Percentiles rank a stretch among this genome's conserved stretches.
These are phyloP conservation scores for Helostoma temminkii DNA, from an alignment of 2,797 vertebrate species.

Conservation along the genomic window DNA sequence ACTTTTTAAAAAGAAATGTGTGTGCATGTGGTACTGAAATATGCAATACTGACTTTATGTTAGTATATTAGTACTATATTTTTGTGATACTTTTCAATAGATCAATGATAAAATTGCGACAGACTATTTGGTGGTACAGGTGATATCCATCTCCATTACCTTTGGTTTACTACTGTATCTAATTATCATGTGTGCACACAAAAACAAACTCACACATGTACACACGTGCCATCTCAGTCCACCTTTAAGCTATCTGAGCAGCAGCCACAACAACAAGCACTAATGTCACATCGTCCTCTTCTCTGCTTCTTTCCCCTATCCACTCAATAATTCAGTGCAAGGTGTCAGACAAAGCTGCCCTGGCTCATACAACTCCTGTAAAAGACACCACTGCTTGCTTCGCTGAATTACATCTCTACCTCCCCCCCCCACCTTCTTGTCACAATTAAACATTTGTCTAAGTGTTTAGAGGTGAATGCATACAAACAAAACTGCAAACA, in stretches of 20 bases:
- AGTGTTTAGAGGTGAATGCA: conserved; percentile 67
- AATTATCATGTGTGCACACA: not conserved
- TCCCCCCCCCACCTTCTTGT: conserved; percentile 58
- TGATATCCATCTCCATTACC: no score
- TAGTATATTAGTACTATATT: no score
- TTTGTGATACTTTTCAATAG: no score
- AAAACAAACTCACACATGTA: conserved; percentile 5
- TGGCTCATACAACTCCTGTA: conserved; percentile 83
- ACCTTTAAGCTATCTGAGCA: conserved; percentile 75
- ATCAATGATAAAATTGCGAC: no score
- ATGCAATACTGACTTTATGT: no score
- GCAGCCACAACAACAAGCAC: conserved; percentile 85
- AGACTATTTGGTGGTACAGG: no score
- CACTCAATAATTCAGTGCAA: conserved; percentile 86
- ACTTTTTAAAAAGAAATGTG: conserved; percentile 2
- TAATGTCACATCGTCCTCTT: conserved; percentile 81
- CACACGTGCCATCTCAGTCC: conserved; percentile 47
- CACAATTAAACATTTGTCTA: conserved; percentile 81
- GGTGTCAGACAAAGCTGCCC: conserved; percentile 89
- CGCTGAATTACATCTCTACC: conserved; percentile 76
- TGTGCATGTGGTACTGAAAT: no score
- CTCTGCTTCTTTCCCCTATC: conserved; percentile 53
- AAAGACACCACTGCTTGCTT: conserved; percentile 81
- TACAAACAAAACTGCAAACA: conserved; percentile 43
- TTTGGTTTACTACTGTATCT: no score